A percentile compares a stretch with the other conserved stretches of the same genome.
Evolutionary conservation across 2,113 vertebrate species (phyloP).

Genomic region (Bambusicola thoracicus): DNA sequence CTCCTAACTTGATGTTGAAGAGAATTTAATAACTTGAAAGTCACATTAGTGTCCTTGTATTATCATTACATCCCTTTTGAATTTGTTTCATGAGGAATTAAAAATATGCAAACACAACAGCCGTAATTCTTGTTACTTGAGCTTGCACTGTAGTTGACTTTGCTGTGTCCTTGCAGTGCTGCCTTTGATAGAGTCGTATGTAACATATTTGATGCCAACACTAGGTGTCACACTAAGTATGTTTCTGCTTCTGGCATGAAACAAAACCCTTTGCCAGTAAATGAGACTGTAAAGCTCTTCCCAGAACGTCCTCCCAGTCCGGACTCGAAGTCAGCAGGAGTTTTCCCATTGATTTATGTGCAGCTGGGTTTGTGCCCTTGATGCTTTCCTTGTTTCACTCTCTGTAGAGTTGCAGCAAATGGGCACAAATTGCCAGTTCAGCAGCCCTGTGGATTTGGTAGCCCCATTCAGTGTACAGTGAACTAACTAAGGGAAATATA

Average conservation of each 20-base stretch:
- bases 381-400: background rate
- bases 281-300: accelerated
- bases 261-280: background rate
- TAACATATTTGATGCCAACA: background rate
- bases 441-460: background rate
- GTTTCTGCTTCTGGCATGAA: background rate
- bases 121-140: background rate
- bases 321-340: background rate
- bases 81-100: background rate
- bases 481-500: background rate
- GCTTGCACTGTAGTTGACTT: background rate
- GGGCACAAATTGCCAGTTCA: background rate
- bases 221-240: slow-evolving; percentile 63
- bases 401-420: background rate
- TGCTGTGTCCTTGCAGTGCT: background rate
- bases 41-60: background rate
- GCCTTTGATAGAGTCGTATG: accelerated
- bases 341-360: background rate
- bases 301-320: background rate
- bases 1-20: background rate
- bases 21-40: background rate
- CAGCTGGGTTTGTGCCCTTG: background rate
- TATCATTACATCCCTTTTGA: background rate
- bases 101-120: background rate
- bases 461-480: background rate